Evolutionary conservation across 2,797 vertebrate genomes (phyloP).

Genomic region (Cuculus canorus): DNA sequence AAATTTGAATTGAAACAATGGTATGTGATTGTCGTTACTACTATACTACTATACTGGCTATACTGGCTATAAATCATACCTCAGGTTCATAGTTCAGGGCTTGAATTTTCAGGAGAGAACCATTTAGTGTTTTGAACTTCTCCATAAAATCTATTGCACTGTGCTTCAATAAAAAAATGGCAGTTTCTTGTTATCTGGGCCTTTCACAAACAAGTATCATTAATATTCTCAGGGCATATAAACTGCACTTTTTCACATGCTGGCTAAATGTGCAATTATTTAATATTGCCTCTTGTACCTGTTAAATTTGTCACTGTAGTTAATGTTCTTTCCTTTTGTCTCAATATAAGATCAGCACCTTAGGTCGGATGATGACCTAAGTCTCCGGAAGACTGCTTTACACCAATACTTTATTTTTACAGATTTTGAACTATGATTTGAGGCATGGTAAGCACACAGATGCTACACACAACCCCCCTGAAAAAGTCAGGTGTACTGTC

Average conservation of each 20-base stretch:
- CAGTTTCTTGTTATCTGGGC: background rate
- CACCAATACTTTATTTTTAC: background rate
- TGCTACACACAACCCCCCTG: background rate
- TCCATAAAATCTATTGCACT: background rate
- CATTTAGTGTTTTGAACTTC: fast-evolving
- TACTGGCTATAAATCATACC: background rate
- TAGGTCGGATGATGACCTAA: too few relatives aligned
- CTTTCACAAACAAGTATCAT: background rate
- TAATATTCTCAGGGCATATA: background rate
- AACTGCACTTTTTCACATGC: background rate
- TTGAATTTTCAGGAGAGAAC: background rate
- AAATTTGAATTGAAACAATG: background rate
- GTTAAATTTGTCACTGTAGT: background rate
- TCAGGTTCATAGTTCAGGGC: background rate
- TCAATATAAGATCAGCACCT: background rate
- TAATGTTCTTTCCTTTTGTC: background rate
- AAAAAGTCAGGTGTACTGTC: background rate
- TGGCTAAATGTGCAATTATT: background rate
- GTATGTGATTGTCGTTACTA: background rate
- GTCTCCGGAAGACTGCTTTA: background rate
- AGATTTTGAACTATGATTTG: background rate
- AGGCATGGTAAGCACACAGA: background rate
- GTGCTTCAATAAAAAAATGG: background rate
- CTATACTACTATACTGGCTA: too few relatives aligned
- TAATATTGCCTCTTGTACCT: background rate